These are phyloP conservation scores for Sphaerophoria rueppellii DNA, from an alignment of 2,888 invertebrate species.

Conservation along the genomic window DNA sequence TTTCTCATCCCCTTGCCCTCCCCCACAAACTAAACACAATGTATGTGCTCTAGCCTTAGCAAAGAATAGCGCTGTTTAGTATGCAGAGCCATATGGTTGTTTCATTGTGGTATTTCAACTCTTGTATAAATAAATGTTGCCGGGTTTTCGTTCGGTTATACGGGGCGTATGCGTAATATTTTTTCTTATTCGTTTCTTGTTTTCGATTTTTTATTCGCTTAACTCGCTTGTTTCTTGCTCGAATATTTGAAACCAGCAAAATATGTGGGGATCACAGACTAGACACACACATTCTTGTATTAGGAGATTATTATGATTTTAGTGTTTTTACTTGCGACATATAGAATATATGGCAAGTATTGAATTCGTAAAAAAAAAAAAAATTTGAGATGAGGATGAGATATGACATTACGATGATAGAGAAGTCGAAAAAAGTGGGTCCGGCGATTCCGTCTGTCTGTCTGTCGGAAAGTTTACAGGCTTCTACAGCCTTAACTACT, in stretches of 20 bases:
- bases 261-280: background rate
- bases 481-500: too few relatives aligned
- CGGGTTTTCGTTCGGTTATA: conserved; percentile 1
- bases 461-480: too few relatives aligned
- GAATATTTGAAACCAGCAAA: background rate
- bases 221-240: background rate
- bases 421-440: too few relatives aligned
- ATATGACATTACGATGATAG: too few relatives aligned
- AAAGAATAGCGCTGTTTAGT: conserved; percentile 38
- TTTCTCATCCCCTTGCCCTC: background rate
- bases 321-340: too few relatives aligned
- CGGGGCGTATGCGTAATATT: conserved; percentile 66
- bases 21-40: background rate
- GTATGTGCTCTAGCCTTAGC: conserved; percentile 6
- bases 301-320: conserved; percentile 49
- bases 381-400: too few relatives aligned
- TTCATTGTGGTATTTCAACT: conserved; percentile 50
- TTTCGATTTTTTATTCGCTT: background rate
- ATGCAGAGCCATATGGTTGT: conserved; percentile 63
- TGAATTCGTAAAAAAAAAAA: too few relatives aligned
- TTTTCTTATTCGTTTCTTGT: background rate
- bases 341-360: too few relatives aligned
- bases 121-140: background rate
- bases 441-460: too few relatives aligned
- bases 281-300: too few relatives aligned